Evolutionary conservation across 2,797 vertebrate genomes (phyloP).

Genomic region (Hemitrygon akajei): DNA sequence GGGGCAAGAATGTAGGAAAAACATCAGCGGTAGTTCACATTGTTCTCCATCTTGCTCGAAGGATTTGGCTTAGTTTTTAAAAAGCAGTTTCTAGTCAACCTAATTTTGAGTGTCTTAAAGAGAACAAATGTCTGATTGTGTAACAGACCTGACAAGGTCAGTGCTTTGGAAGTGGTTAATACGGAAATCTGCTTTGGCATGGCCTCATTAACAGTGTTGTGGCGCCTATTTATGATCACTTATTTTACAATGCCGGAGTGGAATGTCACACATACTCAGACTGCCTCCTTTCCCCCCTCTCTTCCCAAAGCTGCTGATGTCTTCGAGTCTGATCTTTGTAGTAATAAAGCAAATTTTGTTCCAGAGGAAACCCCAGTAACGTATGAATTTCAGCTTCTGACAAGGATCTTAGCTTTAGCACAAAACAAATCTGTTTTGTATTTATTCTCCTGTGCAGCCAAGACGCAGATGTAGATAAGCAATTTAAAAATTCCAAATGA

Average conservation of each 20-base stretch:
- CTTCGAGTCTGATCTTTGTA: background rate
- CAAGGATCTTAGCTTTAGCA: background rate
- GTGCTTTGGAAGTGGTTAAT: background rate
- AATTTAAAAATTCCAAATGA: background rate
- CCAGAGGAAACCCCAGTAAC: background rate
- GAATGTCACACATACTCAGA: background rate
- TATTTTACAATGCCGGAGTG: background rate
- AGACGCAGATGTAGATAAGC: background rate
- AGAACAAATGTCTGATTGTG: background rate
- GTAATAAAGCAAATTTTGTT: background rate
- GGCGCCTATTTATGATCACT: background rate
- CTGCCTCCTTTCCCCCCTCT: too few relatives aligned
- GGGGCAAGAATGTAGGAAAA: conserved; percentile 15
- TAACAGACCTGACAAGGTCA: background rate
- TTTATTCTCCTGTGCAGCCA: background rate
- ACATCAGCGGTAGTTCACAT: background rate
- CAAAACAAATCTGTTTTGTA: background rate
- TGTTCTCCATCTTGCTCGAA: background rate
- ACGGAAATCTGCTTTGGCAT: background rate
- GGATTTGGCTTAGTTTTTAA: background rate
- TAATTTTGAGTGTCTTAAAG: background rate
- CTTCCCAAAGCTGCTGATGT: background rate
- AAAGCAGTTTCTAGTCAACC: background rate
- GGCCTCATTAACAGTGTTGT: background rate
- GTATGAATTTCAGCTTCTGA: background rate